phyloP scores from a whole-genome alignment of 1,140 invertebrate species.

The Cephus cinctus region DNA sequence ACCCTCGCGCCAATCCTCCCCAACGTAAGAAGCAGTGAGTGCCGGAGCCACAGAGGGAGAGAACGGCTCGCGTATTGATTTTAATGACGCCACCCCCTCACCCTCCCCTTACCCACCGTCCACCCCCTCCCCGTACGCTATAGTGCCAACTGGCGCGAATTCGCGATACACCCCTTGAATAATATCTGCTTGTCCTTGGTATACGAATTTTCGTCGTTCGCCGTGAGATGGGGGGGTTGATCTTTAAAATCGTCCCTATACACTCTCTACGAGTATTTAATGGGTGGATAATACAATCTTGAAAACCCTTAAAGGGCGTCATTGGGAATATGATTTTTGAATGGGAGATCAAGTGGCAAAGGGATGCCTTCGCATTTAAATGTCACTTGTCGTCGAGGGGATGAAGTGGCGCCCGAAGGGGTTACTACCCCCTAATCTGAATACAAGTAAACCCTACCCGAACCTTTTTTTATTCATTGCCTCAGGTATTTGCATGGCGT shows the following conservation, averaged over 20 bases:
- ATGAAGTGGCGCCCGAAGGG: slow-evolving; percentile 31
- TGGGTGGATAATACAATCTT: too few species aligned
- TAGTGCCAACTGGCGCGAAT: slow-evolving; percentile 41
- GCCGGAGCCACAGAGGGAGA: slow-evolving; percentile 30
- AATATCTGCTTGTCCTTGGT: slow-evolving; percentile 30
- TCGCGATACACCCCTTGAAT: slow-evolving; percentile 48
- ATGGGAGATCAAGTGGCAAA: slow-evolving; percentile 13
- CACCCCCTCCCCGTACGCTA: too few species aligned
- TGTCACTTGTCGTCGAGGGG: slow-evolving; percentile 36
- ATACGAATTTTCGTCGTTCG: neutral
- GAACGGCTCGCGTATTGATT: slow-evolving; percentile 53
- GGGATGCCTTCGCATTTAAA: slow-evolving; percentile 7
- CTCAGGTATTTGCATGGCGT: slow-evolving; percentile 44
- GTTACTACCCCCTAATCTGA: slow-evolving; percentile 48
- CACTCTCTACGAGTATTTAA: too few species aligned
- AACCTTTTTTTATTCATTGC: slow-evolving; percentile 46
- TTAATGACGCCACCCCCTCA: slow-evolving; percentile 50
- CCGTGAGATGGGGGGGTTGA: too few species aligned
- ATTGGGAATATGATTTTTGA: too few species aligned
- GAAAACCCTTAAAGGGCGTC: too few species aligned
- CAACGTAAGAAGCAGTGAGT: slow-evolving; percentile 10
- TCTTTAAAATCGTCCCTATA: too few species aligned
- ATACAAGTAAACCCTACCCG: slow-evolving; percentile 39
- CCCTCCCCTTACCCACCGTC: slow-evolving; percentile 22
- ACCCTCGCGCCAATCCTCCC: slow-evolving; percentile 4